phyloP scores from a whole-genome alignment of 1,140 invertebrate species.

The Coenobita brevimanus region DNA sequence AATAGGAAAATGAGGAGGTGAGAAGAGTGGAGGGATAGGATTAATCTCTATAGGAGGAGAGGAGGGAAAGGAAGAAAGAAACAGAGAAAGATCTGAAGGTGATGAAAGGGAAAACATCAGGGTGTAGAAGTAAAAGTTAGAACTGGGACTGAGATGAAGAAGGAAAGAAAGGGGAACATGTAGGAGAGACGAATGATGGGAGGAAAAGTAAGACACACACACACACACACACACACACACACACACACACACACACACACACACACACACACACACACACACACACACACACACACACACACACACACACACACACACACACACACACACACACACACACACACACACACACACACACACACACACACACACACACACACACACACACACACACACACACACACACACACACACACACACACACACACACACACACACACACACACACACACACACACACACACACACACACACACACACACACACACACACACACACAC shows the following conservation, averaged over 20 bases:
- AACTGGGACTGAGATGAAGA: not conserved
- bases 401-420: too few species aligned
- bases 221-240: not conserved
- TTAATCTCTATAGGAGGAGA: not conserved
- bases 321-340: too few species aligned
- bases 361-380: too few species aligned
- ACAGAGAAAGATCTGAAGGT: not conserved
- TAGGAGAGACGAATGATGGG: not conserved
- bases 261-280: not conserved
- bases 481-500: too few species aligned
- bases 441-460: too few species aligned
- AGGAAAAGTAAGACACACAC: too few species aligned
- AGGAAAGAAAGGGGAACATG: too few species aligned
- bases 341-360: too few species aligned
- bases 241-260: conserved; percentile 1
- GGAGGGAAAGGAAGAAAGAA: not conserved
- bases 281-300: not conserved
- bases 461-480: too few species aligned
- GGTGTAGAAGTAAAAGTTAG: not conserved
- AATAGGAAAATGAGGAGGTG: not conserved
- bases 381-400: too few species aligned
- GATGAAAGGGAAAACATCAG: not conserved
- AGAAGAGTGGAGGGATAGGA: not conserved
- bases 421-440: too few species aligned
- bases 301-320: too few species aligned